Percentiles rank a stretch among this genome's conserved stretches.
phyloP scores from a whole-genome alignment of 2,113 vertebrate species.

The Ciconia stormi region DNA sequence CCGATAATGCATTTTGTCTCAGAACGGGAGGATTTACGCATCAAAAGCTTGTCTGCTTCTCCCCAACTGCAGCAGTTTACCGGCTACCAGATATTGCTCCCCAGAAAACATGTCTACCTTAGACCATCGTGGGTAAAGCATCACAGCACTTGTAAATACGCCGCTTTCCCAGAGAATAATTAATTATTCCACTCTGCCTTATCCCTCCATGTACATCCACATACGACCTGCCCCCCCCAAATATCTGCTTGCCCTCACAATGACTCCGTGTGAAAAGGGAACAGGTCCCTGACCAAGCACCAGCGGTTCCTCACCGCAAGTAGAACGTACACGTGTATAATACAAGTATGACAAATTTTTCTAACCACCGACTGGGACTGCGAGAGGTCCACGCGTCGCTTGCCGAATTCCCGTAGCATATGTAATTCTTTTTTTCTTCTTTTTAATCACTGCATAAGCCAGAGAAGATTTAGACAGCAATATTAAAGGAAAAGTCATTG shows the following conservation, averaged over 20 bases:
- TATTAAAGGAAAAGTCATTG: neutral
- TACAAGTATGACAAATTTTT: neutral
- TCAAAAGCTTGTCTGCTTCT: constrained; percentile 28
- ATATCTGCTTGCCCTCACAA: neutral
- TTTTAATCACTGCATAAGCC: neutral
- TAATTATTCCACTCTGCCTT: neutral
- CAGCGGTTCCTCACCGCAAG: neutral
- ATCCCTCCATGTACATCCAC: neutral
- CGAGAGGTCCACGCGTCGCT: fast-evolving
- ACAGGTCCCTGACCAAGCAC: neutral
- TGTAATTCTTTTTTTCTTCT: neutral
- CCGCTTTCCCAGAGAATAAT: neutral
- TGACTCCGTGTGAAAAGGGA: constrained; percentile 21
- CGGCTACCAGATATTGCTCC: neutral
- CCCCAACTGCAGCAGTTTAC: neutral
- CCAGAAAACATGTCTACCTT: neutral
- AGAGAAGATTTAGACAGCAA: neutral
- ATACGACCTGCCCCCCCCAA: neutral
- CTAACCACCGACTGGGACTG: neutral
- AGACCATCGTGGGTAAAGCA: neutral
- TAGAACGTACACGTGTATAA: fast-evolving
- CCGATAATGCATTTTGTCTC: neutral
- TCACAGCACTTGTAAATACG: neutral
- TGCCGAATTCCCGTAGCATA: neutral
- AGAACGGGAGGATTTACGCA: constrained; percentile 45